Conservation (phyloP, 1,140 invertebrate genomes). For the Drosophila lacertosa region DNA sequence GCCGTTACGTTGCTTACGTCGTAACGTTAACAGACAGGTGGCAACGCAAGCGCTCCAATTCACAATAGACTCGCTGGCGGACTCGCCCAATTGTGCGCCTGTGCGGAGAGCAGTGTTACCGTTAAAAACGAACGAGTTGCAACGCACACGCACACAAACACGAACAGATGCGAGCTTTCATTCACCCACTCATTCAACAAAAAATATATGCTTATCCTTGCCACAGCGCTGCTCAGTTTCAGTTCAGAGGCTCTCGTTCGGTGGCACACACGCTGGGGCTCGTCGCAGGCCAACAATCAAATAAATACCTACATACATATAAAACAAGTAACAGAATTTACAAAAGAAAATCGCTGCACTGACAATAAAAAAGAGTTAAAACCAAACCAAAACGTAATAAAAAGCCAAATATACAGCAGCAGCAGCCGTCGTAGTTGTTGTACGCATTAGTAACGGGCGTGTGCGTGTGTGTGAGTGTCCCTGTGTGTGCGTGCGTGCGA, state of each 20-base stretch:
- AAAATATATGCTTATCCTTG: constrained; percentile 64
- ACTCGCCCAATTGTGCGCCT: constrained; percentile 37
- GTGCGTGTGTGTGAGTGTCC: constrained; percentile 32
- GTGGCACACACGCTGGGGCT: constrained; percentile 71
- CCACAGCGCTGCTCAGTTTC: constrained; percentile 54
- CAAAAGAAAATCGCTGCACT: constrained; percentile 22
- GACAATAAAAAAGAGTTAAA: constrained; percentile 7
- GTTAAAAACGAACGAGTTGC: constrained; percentile 47
- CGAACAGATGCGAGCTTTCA: constrained; percentile 27
- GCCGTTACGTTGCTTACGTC: constrained; percentile 6
- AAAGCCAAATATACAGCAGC: constrained; percentile 10
- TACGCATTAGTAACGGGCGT: constrained; percentile 62
- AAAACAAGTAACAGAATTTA: constrained; percentile 41
- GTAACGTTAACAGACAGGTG: constrained; percentile 17
- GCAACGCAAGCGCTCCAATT: constrained; percentile 25
- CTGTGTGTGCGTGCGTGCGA: constrained; percentile 27
- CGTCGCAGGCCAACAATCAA: constrained; percentile 64
- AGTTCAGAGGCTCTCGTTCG: constrained; percentile 73
- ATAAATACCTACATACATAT: constrained; percentile 30
- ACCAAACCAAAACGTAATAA: constrained; percentile 22
- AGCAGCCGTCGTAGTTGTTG: constrained; percentile 42
- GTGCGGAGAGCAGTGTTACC: constrained; percentile 38
- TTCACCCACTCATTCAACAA: constrained; percentile 70
- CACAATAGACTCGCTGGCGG: constrained; percentile 18
- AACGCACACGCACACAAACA: constrained; percentile 9